phyloP scores from a whole-genome alignment of 2,113 vertebrate species.

The Sisor rabdophorus region DNA sequence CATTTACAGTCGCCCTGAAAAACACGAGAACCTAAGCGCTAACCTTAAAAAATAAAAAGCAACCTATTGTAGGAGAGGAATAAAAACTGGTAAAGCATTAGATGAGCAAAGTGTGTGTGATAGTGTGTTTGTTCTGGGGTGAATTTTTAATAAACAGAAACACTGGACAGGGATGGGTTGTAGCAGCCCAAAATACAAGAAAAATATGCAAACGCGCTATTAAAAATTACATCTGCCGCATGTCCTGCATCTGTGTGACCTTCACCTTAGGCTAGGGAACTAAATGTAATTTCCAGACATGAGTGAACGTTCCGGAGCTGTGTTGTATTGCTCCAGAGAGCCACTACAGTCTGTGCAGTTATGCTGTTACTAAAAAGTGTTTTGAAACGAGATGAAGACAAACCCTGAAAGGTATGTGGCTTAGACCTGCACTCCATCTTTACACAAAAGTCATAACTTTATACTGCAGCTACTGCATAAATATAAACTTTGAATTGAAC shows the following conservation, averaged over 20 bases:
- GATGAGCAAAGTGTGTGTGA: neutral
- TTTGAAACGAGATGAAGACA: neutral
- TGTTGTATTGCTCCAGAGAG: slow-evolving; percentile 8
- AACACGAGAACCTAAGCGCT: slow-evolving; percentile 2
- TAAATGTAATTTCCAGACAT: slow-evolving; percentile 22
- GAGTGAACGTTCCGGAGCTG: slow-evolving; percentile 5
- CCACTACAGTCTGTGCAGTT: neutral
- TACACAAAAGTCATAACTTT: neutral
- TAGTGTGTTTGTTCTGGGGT: neutral
- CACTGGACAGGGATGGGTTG: neutral
- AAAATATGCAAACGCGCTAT: neutral
- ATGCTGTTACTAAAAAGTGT: neutral
- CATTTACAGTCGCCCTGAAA: slow-evolving; percentile 26
- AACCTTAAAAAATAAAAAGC: slow-evolving; percentile 12
- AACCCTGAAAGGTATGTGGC: neutral
- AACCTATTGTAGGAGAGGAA: slow-evolving; percentile 14
- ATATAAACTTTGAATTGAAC: neutral
- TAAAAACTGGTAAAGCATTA: neutral
- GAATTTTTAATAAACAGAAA: neutral
- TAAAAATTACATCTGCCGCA: neutral
- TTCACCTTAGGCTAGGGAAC: neutral
- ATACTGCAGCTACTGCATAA: neutral
- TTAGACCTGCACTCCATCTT: neutral
- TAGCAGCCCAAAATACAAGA: neutral
- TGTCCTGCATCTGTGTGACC: slow-evolving; percentile 4